phyloP scores from a whole-genome alignment of 2,797 vertebrate species.

The Forpus xanthops region DNA sequence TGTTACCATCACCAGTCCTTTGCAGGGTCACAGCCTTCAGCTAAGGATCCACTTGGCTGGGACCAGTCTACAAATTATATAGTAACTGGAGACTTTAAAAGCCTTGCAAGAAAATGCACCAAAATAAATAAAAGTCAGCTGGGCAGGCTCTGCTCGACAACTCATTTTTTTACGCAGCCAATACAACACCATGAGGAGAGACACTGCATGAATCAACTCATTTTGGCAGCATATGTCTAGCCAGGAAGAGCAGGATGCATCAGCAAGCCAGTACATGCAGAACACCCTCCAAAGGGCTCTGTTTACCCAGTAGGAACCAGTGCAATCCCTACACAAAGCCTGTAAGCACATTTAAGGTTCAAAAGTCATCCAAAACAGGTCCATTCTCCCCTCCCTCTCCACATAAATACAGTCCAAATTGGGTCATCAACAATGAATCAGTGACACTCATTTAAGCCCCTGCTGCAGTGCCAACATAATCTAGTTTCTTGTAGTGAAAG shows the following conservation, averaged over 20 bases:
- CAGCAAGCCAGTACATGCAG: not conserved
- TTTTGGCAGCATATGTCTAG: not conserved
- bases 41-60: not conserved
- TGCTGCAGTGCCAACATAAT: not conserved
- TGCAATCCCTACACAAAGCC: not conserved
- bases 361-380: conserved; percentile 21
- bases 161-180: not conserved
- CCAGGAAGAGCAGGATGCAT: not conserved
- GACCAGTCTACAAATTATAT: not conserved
- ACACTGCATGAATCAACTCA: not conserved
- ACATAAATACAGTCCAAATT: conserved; percentile 9
- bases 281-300: not conserved
- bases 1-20: not conserved
- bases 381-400: not conserved
- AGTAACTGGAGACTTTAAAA: not conserved
- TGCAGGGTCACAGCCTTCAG: not conserved
- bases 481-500: not conserved
- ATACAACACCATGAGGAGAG: not conserved
- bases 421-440: conserved; percentile 33
- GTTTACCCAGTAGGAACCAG: not conserved
- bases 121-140: not conserved
- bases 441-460: conserved; percentile 19
- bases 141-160: not conserved
- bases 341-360: conserved; percentile 2
- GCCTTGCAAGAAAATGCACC: not conserved